Conservation (phyloP, 64 coral and sea anemone species). For the Astreopora myriophthalma region DNA sequence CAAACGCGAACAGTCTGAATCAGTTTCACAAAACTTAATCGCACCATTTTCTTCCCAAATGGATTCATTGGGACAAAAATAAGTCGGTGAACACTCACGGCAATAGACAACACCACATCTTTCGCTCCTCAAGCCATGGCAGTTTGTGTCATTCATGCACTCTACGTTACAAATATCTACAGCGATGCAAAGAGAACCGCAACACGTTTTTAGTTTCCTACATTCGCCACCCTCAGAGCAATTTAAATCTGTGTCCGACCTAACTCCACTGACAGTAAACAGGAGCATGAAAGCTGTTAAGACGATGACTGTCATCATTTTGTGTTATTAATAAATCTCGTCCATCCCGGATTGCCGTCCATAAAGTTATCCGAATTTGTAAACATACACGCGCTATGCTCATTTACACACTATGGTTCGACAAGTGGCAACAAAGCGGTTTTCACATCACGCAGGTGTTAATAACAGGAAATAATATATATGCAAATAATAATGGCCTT, state of each 20-base stretch:
- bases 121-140: not conserved
- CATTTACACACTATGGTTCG: slow-evolving; percentile 34
- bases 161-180: not conserved
- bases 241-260: not conserved
- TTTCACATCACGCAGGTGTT: slow-evolving; percentile 27
- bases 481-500: slow-evolving; percentile 42
- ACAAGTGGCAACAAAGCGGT: slow-evolving; percentile 41
- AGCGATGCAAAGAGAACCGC: not conserved
- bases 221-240: slow-evolving; percentile 8
- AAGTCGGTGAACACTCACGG: not conserved
- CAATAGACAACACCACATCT: not conserved
- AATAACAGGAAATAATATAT: slow-evolving; percentile 54
- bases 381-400: slow-evolving; percentile 17
- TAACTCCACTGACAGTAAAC: not conserved
- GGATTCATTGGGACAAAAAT: not conserved
- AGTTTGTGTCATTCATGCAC: not conserved
- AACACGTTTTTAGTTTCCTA: not conserved
- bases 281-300: not conserved
- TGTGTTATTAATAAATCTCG: not conserved
- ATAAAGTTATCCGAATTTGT: slow-evolving; percentile 9
- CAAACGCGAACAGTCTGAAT: not conserved
- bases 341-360: not conserved
- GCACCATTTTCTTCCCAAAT: not conserved
- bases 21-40: not conserved
- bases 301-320: not conserved